Evolutionary conservation across 1,140 invertebrate genomes (phyloP).

Genomic region (Polypedilum pembai): DNA sequence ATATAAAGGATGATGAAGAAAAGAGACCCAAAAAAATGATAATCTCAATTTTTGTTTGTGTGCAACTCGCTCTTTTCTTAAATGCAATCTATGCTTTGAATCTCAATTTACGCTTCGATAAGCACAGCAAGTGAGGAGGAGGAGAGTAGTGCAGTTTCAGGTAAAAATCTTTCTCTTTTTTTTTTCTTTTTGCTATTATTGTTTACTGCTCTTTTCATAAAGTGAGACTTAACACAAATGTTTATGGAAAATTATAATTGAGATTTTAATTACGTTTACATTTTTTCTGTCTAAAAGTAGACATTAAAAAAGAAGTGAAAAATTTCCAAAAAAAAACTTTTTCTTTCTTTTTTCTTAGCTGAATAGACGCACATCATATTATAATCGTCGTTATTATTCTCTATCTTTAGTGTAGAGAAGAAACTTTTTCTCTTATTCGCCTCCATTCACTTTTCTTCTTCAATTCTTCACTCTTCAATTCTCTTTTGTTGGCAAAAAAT

Average conservation of each 20-base stretch:
- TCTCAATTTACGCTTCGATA: neutral
- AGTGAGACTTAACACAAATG: too few relatives aligned
- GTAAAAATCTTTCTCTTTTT: too few relatives aligned
- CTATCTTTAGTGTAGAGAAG: neutral
- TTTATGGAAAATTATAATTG: too few relatives aligned
- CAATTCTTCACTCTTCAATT: neutral
- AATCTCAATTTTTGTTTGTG: neutral
- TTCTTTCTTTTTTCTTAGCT: neutral
- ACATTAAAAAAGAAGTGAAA: neutral
- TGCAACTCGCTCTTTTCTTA: neutral
- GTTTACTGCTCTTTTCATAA: too few relatives aligned
- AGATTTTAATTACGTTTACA: neutral
- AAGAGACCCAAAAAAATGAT: neutral
- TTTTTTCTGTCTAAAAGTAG: neutral
- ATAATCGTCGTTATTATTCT: neutral
- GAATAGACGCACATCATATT: slow-evolving; percentile 1
- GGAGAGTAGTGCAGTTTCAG: neutral
- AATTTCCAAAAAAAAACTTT: neutral
- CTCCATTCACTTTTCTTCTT: slow-evolving; percentile 15
- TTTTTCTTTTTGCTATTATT: too few relatives aligned
- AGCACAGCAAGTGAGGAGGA: neutral
- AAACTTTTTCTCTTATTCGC: slow-evolving; percentile 4
- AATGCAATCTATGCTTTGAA: neutral
- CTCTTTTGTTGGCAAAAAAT: neutral
- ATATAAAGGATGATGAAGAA: neutral